Evolutionary conservation across 2,888 invertebrate genomes (phyloP), one percentile per base, ranked within the genome.

Genomic region (Xylota sylvarum): DNA sequence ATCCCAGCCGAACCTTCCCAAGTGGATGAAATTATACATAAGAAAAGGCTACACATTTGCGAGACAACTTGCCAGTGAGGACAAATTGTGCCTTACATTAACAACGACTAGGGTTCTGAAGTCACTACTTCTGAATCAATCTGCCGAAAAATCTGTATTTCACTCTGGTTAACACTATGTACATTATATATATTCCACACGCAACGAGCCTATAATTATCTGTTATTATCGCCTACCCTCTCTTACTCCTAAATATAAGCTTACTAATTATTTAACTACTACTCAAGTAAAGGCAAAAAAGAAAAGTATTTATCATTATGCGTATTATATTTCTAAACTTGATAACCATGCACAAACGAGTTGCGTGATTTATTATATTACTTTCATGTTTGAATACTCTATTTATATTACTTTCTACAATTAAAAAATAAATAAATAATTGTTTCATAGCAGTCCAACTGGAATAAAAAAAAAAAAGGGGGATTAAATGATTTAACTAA

Each of bases 331-430:
- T 62, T 27, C 3, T 0, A 0, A 30, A 46, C 30, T 46, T 7
- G 9, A 46, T 32, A 19, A 64, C 17, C 84, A 85, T 85, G 84
- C 84, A 85, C 67, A 79, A 79, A 52, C 35, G 69, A 70, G n/a
- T 69, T 62, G 64, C 62, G 84, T 79, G 79, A 74, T 74, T 27
- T 6, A 37, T 27, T 27, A 17, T 23, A 37, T 32, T 30, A 43
- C 23, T 17, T 37, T 14, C 27, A 35, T 19, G 7, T 6, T 43
- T 40, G 19, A 27, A 12, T 48, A 32, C 27, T 19, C 40, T 7
- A 9, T 50, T 10, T 23, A 35, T 19, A 14, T 14, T 7, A 37
- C 37, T 52, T 74, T 64, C 52, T 81, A 81, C 27, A 60, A 67
- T 23, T 2, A 19, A 52, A 65, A 50, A 17, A 48, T 56, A 46